Evolutionary conservation across 2,797 vertebrate species (phyloP).

Genomic region (Dermochelys coriacea): DNA sequence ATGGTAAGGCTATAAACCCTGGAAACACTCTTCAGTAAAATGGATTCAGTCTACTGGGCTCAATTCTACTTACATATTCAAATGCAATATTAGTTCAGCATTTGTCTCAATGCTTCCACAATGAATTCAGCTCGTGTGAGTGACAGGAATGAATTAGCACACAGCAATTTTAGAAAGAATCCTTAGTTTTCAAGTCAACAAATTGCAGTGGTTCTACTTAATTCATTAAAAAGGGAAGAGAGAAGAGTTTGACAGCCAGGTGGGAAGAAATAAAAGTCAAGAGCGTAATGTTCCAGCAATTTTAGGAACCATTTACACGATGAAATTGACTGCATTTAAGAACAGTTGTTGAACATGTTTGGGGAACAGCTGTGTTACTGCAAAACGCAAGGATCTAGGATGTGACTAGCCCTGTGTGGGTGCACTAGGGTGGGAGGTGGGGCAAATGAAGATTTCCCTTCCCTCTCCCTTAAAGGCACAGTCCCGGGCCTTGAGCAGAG

Average conservation of each 20-base stretch:
- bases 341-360: slow-evolving; percentile 60
- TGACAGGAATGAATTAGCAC: slow-evolving; percentile 51
- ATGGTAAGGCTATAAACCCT: slow-evolving; percentile 18
- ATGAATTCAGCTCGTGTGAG: slow-evolving; percentile 61
- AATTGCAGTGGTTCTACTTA: slow-evolving; percentile 61
- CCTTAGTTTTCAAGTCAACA: slow-evolving; percentile 69
- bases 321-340: slow-evolving; percentile 50
- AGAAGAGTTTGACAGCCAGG: slow-evolving; percentile 57
- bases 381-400: slow-evolving; percentile 44
- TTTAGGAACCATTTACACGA: slow-evolving; percentile 64
- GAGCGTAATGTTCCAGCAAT: slow-evolving; percentile 62
- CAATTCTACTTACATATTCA: slow-evolving; percentile 47
- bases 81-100: slow-evolving; percentile 53
- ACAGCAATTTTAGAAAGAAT: slow-evolving; percentile 49
- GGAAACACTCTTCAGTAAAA: slow-evolving; percentile 11
- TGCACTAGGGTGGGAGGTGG: neutral
- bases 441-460: neutral
- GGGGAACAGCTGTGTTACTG: slow-evolving; percentile 63
- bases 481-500: neutral
- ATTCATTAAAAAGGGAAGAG: slow-evolving; percentile 61
- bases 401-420: slow-evolving; percentile 23
- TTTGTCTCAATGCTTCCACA: slow-evolving; percentile 42
- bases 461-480: neutral
- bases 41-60: slow-evolving; percentile 37
- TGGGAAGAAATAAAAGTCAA: slow-evolving; percentile 54